A percentile compares a stretch with the other conserved stretches of the same genome.
Evolutionary conservation across 64 coral and sea anemone genomes (phyloP).

Genomic region (Dendronephthya gigantea): DNA sequence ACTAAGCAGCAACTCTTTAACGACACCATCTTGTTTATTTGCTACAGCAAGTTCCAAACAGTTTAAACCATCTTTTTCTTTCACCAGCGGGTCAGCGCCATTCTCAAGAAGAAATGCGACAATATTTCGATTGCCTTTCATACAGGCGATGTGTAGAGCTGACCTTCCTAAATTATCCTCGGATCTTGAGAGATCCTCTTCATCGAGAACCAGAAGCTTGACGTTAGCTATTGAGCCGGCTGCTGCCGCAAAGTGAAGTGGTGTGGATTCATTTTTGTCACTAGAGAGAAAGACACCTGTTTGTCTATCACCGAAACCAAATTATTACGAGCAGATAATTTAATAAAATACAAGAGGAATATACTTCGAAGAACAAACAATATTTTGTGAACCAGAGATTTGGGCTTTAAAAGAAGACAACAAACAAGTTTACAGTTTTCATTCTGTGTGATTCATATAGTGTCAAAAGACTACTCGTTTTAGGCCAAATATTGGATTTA

Average conservation of each 20-base stretch:
- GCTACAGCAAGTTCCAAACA: neutral
- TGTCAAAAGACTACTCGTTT: no score
- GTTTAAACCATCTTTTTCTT: neutral
- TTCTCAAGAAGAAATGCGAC: neutral
- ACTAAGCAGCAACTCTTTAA: neutral
- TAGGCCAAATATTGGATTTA: no score
- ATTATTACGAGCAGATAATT: no score
- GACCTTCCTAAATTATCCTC: neutral
- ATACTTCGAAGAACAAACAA: no score
- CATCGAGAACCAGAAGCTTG: neutral
- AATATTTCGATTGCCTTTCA: neutral
- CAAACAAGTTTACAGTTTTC: no score
- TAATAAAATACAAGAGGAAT: no score
- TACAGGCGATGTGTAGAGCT: neutral
- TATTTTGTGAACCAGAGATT: no score
- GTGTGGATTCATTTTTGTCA: neutral
- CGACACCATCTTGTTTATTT: neutral
- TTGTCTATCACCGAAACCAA: no score
- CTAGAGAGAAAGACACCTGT: neutral
- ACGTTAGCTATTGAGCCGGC: neutral
- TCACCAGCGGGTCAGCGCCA: neutral
- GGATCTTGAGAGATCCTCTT: neutral
- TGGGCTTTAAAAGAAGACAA: no score
- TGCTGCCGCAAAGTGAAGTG: neutral
- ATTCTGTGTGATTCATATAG: no score